Percentiles rank a stretch among this genome's conserved stretches.
Conservation (phyloP, 2,888 invertebrate genomes). For the Latrodectus elegans region DNA sequence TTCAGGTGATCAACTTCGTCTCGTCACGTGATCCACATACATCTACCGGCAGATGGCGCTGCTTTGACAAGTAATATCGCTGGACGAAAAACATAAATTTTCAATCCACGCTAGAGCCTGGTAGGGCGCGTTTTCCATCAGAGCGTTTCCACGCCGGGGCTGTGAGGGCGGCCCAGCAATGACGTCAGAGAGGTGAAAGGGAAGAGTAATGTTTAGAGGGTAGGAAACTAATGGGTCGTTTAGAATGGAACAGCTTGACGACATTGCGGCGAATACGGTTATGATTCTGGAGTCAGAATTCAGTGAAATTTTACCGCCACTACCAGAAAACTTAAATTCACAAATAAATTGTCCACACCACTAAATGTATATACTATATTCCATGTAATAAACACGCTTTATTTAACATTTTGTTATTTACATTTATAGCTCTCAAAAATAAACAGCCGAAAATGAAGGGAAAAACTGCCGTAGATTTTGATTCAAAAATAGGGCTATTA, state of each 20-base stretch:
- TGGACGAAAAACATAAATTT: constrained; percentile 46
- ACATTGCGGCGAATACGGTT: constrained; percentile 52
- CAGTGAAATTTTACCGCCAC: too few species aligned
- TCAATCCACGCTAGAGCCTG: constrained; percentile 25
- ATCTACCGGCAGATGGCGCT: constrained; percentile 59
- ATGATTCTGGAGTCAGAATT: constrained; percentile 2
- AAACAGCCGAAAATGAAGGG: too few species aligned
- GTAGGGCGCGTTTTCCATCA: constrained; percentile 4
- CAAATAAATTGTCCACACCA: too few species aligned
- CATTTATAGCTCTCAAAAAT: too few species aligned
- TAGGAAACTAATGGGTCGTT: constrained; percentile 62
- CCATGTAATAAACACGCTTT: too few species aligned
- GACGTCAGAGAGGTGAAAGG: background rate
- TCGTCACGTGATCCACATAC: too few species aligned
- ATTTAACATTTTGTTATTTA: too few species aligned
- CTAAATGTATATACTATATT: too few species aligned
- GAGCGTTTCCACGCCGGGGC: constrained; percentile 11
- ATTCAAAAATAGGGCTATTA: too few species aligned
- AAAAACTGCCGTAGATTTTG: too few species aligned
- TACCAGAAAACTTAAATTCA: too few species aligned
- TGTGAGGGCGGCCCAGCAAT: background rate
- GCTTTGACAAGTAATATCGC: constrained; percentile 50
- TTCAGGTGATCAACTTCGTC: too few species aligned
- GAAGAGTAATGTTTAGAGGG: constrained; percentile 6
- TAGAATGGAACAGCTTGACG: constrained; percentile 60